phyloP scores from a whole-genome alignment of 2,888 invertebrate species.

The Sinopyrophorus schimmeli region DNA sequence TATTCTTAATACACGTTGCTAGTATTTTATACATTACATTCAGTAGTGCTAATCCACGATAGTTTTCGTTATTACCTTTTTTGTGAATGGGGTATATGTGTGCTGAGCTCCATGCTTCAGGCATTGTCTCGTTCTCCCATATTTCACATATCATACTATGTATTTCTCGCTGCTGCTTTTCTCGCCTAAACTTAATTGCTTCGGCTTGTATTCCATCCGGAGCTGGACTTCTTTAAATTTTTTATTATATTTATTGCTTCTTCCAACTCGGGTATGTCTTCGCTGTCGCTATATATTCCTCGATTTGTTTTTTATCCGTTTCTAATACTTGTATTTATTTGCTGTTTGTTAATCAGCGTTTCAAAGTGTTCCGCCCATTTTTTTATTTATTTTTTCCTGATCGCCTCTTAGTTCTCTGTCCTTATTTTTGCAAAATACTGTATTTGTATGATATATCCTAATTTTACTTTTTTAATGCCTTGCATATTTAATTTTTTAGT shows the following conservation, averaged over 20 bases:
- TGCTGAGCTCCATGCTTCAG: not conserved
- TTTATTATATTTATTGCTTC: no score
- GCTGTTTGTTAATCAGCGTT: not conserved
- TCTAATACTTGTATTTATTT: no score
- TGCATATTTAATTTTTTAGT: no score
- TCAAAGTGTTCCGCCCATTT: not conserved
- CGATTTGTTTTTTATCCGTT: not conserved
- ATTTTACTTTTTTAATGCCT: not conserved
- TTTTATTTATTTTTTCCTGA: not conserved
- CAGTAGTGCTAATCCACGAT: not conserved
- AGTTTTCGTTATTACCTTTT: not conserved
- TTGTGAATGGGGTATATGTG: not conserved
- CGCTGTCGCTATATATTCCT: not conserved
- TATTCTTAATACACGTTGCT: constrained; percentile 3
- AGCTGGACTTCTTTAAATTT: not conserved
- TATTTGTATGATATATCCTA: not conserved
- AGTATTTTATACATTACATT: constrained; percentile 2
- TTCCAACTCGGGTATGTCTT: no score
- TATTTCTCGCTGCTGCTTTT: not conserved
- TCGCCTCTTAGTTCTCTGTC: not conserved
- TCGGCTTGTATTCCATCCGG: not conserved
- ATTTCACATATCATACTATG: not conserved
- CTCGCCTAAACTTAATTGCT: not conserved
- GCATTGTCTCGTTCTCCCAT: constrained; percentile 2
- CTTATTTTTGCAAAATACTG: not conserved